These are phyloP conservation scores for Epinephelus awoara DNA, from an alignment of 2,797 vertebrate genomes.

Conservation along the genomic window DNA sequence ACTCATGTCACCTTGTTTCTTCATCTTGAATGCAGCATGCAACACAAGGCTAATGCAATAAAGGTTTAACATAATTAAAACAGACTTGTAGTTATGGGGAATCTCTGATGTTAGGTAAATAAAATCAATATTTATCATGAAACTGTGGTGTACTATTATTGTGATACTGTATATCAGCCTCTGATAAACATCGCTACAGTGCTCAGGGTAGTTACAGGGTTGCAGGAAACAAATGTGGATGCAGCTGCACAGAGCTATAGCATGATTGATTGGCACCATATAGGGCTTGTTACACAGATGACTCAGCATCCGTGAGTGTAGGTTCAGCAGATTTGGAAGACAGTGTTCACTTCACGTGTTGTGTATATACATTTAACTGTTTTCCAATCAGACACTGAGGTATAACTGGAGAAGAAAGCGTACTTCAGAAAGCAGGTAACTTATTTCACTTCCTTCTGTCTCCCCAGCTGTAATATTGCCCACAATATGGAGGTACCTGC, in stretches of 20 bases:
- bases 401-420: not conserved
- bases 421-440: not conserved
- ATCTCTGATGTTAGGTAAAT: not conserved
- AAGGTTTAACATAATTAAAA: not conserved
- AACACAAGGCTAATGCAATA: not conserved
- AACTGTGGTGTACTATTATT: too few species aligned
- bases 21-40: too few species aligned
- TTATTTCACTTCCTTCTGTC: conserved; percentile 6
- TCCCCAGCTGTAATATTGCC: conserved; percentile 90
- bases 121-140: not conserved
- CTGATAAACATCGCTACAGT: not conserved
- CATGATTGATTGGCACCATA: not conserved
- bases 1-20: too few species aligned
- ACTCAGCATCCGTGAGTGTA: not conserved
- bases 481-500: conserved; percentile 90
- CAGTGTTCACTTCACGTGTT: not conserved
- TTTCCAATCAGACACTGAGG: not conserved
- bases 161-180: not conserved
- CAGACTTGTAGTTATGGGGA: not conserved
- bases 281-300: not conserved
- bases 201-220: conserved; percentile 14
- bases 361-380: not conserved
- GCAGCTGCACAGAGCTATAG: not conserved
- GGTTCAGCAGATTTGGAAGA: not conserved
- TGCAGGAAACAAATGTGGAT: not conserved